phyloP scores from a whole-genome alignment of 1,140 invertebrate species.

The Zaprionus camerounensis region DNA sequence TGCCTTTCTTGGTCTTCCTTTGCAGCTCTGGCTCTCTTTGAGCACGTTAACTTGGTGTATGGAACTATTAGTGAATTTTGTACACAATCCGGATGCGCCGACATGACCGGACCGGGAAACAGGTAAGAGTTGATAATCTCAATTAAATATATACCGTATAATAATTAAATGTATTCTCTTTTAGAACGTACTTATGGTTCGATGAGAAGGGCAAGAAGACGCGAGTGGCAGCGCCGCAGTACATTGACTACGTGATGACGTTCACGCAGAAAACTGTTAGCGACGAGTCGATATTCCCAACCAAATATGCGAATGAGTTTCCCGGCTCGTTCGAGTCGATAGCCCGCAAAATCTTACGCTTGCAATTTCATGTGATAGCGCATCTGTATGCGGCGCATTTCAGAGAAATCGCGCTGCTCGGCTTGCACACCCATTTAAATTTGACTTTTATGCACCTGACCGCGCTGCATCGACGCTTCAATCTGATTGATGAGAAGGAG shows the following conservation, averaged over 20 bases:
- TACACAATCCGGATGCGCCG: slow-evolving; percentile 95
- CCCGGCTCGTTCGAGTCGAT: slow-evolving; percentile 96
- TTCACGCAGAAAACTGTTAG: slow-evolving; percentile 98
- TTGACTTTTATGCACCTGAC: slow-evolving; percentile 98
- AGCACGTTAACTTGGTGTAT: slow-evolving; percentile 99
- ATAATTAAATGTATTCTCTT: slow-evolving; percentile 22
- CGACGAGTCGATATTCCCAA: slow-evolving; percentile 98
- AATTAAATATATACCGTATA: background rate
- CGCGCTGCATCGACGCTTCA: slow-evolving; percentile 94
- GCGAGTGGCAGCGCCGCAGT: slow-evolving; percentile 97
- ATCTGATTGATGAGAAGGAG: slow-evolving; percentile 97
- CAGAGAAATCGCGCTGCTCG: slow-evolving; percentile 95
- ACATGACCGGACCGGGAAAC: slow-evolving; percentile 97
- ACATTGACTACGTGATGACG: slow-evolving; percentile 99
- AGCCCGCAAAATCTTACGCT: slow-evolving; percentile 97
- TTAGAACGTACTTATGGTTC: slow-evolving; percentile 98
- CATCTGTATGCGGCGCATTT: slow-evolving; percentile 99
- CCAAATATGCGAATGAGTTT: slow-evolving; percentile 99
- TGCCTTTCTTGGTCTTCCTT: slow-evolving; percentile 57
- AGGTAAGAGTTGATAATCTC: slow-evolving; percentile 86
- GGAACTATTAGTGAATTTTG: slow-evolving; percentile 99
- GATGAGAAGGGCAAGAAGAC: slow-evolving; percentile 99
- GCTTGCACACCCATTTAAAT: slow-evolving; percentile 97
- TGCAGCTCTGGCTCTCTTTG: slow-evolving; percentile 98
- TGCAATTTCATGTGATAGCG: slow-evolving; percentile 98